Conservation (phyloP, 2,888 invertebrate genomes). For the Agelastica alni region DNA sequence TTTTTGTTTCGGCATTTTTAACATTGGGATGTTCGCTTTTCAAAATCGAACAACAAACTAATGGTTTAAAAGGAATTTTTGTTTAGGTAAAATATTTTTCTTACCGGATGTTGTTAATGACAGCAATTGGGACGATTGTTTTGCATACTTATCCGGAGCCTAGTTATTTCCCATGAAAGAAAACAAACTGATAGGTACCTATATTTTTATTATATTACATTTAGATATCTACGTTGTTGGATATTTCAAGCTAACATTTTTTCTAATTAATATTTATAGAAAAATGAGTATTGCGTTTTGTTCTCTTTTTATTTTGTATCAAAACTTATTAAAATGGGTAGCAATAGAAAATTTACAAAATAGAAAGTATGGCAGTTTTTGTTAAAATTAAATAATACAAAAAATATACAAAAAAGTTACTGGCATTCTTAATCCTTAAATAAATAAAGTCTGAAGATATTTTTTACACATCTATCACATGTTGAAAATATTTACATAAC, state of each 20-base stretch:
- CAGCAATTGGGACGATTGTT: no score
- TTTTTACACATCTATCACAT: constrained; percentile 32
- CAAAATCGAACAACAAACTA: no score
- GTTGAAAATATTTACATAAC: constrained; percentile 31
- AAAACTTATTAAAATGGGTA: constrained; percentile 15
- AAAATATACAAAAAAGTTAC: constrained; percentile 30
- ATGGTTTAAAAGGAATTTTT: no score
- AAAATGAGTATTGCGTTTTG: constrained; percentile 18
- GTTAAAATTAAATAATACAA: constrained; percentile 29
- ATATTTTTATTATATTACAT: constrained; percentile 17
- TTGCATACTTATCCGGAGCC: no score
- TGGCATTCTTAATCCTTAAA: constrained; percentile 31
- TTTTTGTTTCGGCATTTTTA: no score
- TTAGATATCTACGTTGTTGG: constrained; percentile 2
- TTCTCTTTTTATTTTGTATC: constrained; percentile 3
- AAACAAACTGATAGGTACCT: constrained; percentile 9
- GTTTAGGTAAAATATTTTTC: no score
- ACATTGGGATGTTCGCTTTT: no score
- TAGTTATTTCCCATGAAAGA: no score
- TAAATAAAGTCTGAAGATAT: constrained; percentile 30
- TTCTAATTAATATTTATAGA: constrained; percentile 1
- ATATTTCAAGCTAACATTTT: constrained; percentile 6
- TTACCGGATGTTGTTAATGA: no score
- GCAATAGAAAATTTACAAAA: constrained; percentile 14
- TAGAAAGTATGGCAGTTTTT: constrained; percentile 30